Evolutionary conservation across 1,140 invertebrate species (phyloP), one percentile per base, ranked within the genome.

Genomic region (Calycopis cecrops): DNA sequence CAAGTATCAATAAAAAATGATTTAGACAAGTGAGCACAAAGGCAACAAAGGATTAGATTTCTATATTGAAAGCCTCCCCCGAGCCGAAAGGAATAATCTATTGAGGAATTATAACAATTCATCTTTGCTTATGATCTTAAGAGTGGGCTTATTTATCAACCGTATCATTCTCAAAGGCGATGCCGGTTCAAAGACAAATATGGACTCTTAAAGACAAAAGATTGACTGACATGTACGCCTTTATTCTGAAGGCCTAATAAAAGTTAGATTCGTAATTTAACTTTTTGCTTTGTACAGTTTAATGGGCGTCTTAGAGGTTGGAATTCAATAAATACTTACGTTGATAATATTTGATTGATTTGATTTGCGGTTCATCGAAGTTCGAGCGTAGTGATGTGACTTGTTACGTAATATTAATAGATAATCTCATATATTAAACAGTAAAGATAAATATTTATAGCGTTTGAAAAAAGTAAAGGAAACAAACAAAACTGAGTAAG

Each of bases 101-200:
- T 83, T 73, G 67, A 65, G 66, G 73, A 78, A 79, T 85, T 85
- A 85, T 85, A 82, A 80, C 79, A 71, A 87, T 80, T 87, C 84
- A 87, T 85, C 73, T 71, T 76, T 70, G 66, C 61, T 68, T 70
- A 65, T 69, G 71, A 73, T 72, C 65, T 69, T 67, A 76, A 65
- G 60, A 71, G 60, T 71, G 60, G 77, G 68, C 70, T 66, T 50
- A 74, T 69, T 16, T 73, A 73, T 64, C 63, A 71, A 57, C 62
- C 68, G 76, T 70, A 84, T 82, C 79, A 78, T 55, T 60, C 69
- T 78, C 79, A 85, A 86, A 87, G 77, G 50, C 58, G 62, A 64
- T 42, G 76, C 79, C 78, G 81, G 69, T 62, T 58, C 48, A 62
- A 69, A 69, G 70, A 76, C 76, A 85, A 87, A 87, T 85, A 87